phyloP scores from a whole-genome alignment of 1,140 invertebrate genomes.

The Ceratosolen fusciceps region DNA sequence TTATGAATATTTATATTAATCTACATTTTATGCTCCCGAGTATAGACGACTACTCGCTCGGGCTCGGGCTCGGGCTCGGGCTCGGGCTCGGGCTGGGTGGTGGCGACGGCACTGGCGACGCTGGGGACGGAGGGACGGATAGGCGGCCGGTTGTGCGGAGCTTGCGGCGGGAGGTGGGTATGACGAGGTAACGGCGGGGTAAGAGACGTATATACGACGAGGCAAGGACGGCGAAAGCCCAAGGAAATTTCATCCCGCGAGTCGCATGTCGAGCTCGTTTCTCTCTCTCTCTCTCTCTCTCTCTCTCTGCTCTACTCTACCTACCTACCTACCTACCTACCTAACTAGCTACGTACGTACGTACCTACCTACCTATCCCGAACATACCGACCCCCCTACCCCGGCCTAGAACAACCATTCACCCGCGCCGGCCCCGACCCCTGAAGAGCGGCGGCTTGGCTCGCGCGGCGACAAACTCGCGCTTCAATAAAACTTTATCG shows the following conservation, averaged over 20 bases:
- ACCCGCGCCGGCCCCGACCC: background rate
- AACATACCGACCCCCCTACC: no score
- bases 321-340: no score
- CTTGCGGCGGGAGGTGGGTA: background rate
- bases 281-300: no score
- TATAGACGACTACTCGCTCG: slow-evolving; percentile 39
- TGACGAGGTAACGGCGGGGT: no score
- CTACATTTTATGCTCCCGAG: slow-evolving; percentile 63
- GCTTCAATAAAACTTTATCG: slow-evolving; percentile 57
- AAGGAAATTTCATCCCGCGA: slow-evolving; percentile 54
- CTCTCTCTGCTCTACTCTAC: no score
- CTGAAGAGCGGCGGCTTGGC: slow-evolving; percentile 19
- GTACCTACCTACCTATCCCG: no score
- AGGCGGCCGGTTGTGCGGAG: background rate
- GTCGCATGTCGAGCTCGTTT: background rate
- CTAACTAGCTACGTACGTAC: no score
- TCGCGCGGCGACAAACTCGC: slow-evolving; percentile 54
- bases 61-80: background rate
- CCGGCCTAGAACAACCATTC: no score
- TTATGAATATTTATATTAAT: slow-evolving; percentile 70
- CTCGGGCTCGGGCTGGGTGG: no score
- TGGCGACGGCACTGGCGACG: background rate
- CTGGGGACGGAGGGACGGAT: no score
- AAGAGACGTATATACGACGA: no score
- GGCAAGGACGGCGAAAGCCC: slow-evolving; percentile 47